Evolutionary conservation across 2,113 vertebrate species (phyloP), one percentile per base, ranked within the genome.

Genomic region (Isichthys henryi): DNA sequence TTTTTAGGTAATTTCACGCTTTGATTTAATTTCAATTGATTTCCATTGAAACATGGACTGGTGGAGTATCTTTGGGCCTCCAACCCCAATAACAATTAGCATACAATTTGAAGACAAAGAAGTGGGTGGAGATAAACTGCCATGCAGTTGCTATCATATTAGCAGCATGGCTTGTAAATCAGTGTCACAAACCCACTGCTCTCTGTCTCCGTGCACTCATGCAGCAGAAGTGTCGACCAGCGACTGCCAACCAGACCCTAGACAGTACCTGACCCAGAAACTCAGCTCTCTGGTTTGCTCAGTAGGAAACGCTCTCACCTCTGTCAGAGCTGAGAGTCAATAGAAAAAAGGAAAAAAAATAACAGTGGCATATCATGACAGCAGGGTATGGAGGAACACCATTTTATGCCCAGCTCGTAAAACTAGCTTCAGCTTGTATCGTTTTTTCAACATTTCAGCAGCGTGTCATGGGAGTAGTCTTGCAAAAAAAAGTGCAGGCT

Each of bases 261-360:
- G 43, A 84, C 82, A 46, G 17, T 45, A 48, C 43, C 45, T 84
- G 43, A 84, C 82, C 82, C 8, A 46, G 82, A 84, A 84, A 84
- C 21, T 84, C 82, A 13, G 82, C 23, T 48, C 82, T 84, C 23
- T 84, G 39, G 45, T 84, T 48, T 19, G 45, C 62, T 70, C n/a
- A 4, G 82, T 48, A 84, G 82, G 45, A 84, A 84, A 80, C 43
- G 21, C 43, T 45, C 39, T 84, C 45, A 84, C 43, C 82, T 84
- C 82, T 46, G 82, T 48, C 82, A 84, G 43, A 48, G 82, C 43
- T 23, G 45, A 84, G 82, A 84, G 82, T 48, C 82, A 84, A 84
- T 45, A n/a, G 43, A 21, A 82, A 45, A 19, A n/a, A 43, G 0
- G 6, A 3, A 2, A 84, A 48, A 48, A n/a, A 43, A 17, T 1